A percentile compares a stretch with the other conserved stretches of the same genome.
These are phyloP conservation scores for Darevskia mixta DNA, from an alignment of 2,797 vertebrate species.

Conservation along the genomic window DNA sequence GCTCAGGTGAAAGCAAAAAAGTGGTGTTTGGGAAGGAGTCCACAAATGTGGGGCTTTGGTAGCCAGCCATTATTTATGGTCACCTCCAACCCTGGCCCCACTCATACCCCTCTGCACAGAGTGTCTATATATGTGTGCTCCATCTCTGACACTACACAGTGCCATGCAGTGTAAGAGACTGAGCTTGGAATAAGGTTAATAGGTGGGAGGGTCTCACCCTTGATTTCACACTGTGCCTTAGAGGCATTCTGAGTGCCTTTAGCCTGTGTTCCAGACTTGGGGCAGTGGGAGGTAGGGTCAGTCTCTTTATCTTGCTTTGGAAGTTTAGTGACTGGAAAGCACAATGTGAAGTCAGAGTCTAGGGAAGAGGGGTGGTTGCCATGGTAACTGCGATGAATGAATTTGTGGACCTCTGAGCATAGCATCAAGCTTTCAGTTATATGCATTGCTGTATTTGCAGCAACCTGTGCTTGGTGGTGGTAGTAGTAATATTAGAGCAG, in stretches of 20 bases:
- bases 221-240: background rate
- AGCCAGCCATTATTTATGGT: background rate
- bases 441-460: slow-evolving; percentile 28
- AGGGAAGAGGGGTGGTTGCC: background rate
- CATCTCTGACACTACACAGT: background rate
- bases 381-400: background rate
- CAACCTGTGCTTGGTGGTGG: background rate
- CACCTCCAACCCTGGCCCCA: too few species aligned
- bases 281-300: too few species aligned
- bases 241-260: background rate
- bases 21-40: background rate
- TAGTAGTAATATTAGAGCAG: background rate
- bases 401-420: background rate
- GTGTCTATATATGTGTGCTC: background rate
- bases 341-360: background rate
- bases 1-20: background rate
- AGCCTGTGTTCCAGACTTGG: background rate
- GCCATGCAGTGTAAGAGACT: background rate
- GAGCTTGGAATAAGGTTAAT: background rate
- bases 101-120: background rate
- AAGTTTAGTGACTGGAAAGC: background rate
- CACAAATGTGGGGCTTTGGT: background rate
- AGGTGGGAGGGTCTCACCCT: background rate
- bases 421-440: background rate
- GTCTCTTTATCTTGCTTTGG: background rate